These are phyloP conservation scores for Promerops cafer DNA, from an alignment of 2,113 vertebrate species.

Conservation along the genomic window DNA sequence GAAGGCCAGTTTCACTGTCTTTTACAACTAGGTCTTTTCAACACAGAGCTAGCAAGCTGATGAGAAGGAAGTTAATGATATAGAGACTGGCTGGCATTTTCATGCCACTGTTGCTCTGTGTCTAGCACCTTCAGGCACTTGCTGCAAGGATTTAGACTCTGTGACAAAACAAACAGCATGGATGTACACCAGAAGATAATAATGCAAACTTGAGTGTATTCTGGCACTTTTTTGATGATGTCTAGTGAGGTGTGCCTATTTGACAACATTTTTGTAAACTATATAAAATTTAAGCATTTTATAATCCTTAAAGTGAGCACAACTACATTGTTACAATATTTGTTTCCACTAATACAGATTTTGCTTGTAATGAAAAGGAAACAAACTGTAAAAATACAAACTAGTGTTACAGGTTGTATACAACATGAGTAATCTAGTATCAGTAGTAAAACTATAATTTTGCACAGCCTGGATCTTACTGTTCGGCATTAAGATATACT, in stretches of 20 bases:
- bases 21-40: background rate
- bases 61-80: background rate
- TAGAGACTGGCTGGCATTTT: background rate
- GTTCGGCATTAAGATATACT: background rate
- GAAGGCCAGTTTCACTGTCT: background rate
- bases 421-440: background rate
- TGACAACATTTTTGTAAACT: background rate
- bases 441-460: background rate
- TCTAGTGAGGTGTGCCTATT: background rate
- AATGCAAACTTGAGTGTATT: background rate
- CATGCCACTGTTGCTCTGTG: background rate
- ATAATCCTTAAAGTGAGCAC: background rate
- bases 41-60: background rate
- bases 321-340: background rate
- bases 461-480: background rate
- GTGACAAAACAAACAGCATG: background rate
- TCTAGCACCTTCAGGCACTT: background rate
- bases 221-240: background rate
- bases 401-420: background rate
- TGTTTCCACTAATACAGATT: background rate
- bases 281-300: background rate
- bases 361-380: background rate
- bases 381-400: background rate
- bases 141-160: background rate
- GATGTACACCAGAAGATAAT: background rate